Base-by-base conservation (phyloP, 2,797 vertebrate species). In the Microctenopoma lineatum region DNA sequence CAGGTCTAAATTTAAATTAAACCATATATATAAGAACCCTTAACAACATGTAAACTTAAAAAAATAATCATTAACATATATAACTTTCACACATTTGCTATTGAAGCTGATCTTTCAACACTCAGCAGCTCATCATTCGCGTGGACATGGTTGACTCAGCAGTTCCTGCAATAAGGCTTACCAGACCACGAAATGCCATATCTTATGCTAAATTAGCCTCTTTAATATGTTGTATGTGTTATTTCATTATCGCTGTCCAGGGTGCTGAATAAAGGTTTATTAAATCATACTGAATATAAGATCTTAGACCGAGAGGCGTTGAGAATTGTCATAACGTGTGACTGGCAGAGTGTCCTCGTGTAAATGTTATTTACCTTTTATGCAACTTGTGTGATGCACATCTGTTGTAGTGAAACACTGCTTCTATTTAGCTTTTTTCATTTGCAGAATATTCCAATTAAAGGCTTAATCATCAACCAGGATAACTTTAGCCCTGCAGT, bases 201-300 rank as follows among this genome's bases (percentile, higher is more conserved):
- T 4, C 21, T 2, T 25, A 10, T 4, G 5, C 16, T 39, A 36
- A 29, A 41, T 63, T 59, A 10, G 5, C 41, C 39, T 21, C 53
- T 64, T 56, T 56, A 7, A 67, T 64, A 32, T 42, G 27, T 60
- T 36, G 18, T 51, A 16, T 66, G 5, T 58, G 65, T 12, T 84
- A 87, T 82, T 86, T 77, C n/a, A 47, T 25, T 54, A 79, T 74
- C 77, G 62, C 89, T 90, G 85, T 91, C 90, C 90, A 89, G 63
- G 87, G 89, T 90, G 77, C 90, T 91, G 89, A 90, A 89, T 76
- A 27, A 68, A 77, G 67, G 58, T 44, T 45, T 59, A 70, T 64
- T 80, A 73, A 41, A 11, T 10, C 25, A 62, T 16, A 44, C 45
- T 63, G 32, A 57, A 50, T 52, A 2, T 32, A 38, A 62, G 25